Conservation (phyloP, 2,888 invertebrate genomes). For the Drosophila birchii region DNA sequence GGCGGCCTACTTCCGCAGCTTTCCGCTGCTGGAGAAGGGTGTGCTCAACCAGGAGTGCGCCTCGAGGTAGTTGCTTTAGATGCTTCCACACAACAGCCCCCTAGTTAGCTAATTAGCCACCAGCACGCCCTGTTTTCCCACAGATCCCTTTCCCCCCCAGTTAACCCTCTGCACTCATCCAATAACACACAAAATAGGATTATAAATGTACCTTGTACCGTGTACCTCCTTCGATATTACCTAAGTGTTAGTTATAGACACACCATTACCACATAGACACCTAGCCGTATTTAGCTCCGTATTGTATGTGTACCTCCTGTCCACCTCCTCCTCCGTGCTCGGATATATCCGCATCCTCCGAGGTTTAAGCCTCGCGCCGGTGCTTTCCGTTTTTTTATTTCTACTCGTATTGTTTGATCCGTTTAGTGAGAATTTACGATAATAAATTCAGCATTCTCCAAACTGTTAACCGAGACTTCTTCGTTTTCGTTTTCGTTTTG, state of each 20-base stretch:
- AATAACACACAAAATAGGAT: constrained; percentile 22
- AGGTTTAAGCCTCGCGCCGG: not conserved
- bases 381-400: constrained; percentile 15
- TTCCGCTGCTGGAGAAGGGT: constrained; percentile 93
- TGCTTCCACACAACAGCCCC: constrained; percentile 4
- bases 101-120: constrained; percentile 6
- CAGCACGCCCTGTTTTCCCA: constrained; percentile 27
- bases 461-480: constrained; percentile 43
- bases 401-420: constrained; percentile 21
- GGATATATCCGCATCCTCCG: constrained; percentile 10
- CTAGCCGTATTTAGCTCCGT: constrained; percentile 28
- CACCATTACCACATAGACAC: constrained; percentile 13
- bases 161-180: constrained; percentile 42
- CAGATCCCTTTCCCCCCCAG: constrained; percentile 11
- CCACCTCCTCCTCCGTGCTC: not conserved
- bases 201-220: constrained; percentile 26
- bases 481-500: constrained; percentile 42
- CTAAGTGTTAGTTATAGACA: constrained; percentile 36
- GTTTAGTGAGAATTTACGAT: constrained; percentile 21
- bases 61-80: constrained; percentile 86
- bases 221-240: constrained; percentile 35
- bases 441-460: constrained; percentile 43
- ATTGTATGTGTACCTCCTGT: constrained; percentile 3
- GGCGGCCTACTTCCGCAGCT: constrained; percentile 90
- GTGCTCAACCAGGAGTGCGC: constrained; percentile 91